These are phyloP conservation scores for Siniperca chuatsi DNA, from an alignment of 2,113 vertebrate genomes.

Conservation along the genomic window DNA sequence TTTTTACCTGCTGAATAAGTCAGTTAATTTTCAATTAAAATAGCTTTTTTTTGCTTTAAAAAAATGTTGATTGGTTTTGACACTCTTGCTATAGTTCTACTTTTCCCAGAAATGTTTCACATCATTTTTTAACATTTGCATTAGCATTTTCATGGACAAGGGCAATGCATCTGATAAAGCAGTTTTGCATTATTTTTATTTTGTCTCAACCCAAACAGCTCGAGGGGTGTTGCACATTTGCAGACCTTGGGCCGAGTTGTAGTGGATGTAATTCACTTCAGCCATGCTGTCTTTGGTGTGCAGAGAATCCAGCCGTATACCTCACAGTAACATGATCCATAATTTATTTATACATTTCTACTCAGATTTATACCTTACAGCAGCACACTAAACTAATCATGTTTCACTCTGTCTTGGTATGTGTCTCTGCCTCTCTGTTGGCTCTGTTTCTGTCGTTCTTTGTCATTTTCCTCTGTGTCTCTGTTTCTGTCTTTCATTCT, in stretches of 20 bases:
- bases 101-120: not conserved
- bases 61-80: not conserved
- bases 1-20: not conserved
- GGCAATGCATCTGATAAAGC: not conserved
- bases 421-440: constrained; percentile 13
- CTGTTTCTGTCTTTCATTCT: constrained; percentile 8
- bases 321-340: constrained; percentile 53
- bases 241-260: constrained; percentile 27
- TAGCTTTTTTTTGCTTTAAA: not conserved
- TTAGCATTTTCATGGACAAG: not conserved
- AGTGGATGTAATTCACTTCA: constrained; percentile 39
- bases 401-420: constrained; percentile 18
- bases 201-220: constrained; percentile 11
- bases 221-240: not conserved
- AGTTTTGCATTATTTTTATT: constrained; percentile 25
- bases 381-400: constrained; percentile 48
- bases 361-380: constrained; percentile 52
- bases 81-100: not conserved
- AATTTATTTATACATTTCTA: constrained; percentile 53
- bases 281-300: constrained; percentile 44
- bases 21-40: not conserved
- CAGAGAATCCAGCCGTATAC: constrained; percentile 34
- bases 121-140: not conserved
- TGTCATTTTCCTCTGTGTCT: not conserved
- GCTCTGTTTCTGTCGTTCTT: not conserved